These are phyloP conservation scores for Fissipunctia ypsillon DNA, from an alignment of 2,888 invertebrate genomes.

Conservation along the genomic window DNA sequence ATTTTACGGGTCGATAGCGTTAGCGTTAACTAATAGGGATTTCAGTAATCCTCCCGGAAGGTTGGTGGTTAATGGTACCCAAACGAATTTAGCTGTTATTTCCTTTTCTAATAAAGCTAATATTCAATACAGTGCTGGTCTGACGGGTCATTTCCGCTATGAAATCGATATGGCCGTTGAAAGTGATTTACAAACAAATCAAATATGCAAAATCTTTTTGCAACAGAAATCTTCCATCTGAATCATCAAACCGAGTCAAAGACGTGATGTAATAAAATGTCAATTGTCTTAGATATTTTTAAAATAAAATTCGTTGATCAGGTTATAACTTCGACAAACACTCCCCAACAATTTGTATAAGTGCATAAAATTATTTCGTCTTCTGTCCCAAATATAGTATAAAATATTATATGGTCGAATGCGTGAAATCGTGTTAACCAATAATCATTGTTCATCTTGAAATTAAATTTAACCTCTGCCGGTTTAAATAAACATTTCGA, in stretches of 20 bases:
- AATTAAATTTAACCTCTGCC: constrained; percentile 66
- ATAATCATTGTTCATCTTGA: constrained; percentile 65
- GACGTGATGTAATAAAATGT: constrained; percentile 42
- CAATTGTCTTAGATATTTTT: constrained; percentile 32
- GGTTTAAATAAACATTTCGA: constrained; percentile 72
- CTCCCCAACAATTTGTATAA: constrained; percentile 39
- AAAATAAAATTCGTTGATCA: constrained; percentile 46
- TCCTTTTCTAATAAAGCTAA: constrained; percentile 9
- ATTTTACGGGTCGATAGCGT: constrained; percentile 58
- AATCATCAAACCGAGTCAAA: constrained; percentile 54
- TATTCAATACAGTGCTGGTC: constrained; percentile 24
- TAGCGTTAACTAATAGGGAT: constrained; percentile 57
- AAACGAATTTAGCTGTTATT: constrained; percentile 37
- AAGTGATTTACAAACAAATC: constrained; percentile 53
- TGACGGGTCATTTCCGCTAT: constrained; percentile 47
- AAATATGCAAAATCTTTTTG: constrained; percentile 54
- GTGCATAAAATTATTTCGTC: constrained; percentile 50
- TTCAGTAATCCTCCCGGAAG: constrained; percentile 67
- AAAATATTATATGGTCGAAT: constrained; percentile 56
- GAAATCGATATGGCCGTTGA: constrained; percentile 60
- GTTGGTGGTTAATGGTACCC: constrained; percentile 36
- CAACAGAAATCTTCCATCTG: constrained; percentile 43
- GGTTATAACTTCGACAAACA: constrained; percentile 44
- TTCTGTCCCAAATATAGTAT: constrained; percentile 54
- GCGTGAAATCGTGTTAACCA: constrained; percentile 62